Evolutionary conservation across 2,113 vertebrate genomes (phyloP).

Genomic region (Poecilia latipinna): DNA sequence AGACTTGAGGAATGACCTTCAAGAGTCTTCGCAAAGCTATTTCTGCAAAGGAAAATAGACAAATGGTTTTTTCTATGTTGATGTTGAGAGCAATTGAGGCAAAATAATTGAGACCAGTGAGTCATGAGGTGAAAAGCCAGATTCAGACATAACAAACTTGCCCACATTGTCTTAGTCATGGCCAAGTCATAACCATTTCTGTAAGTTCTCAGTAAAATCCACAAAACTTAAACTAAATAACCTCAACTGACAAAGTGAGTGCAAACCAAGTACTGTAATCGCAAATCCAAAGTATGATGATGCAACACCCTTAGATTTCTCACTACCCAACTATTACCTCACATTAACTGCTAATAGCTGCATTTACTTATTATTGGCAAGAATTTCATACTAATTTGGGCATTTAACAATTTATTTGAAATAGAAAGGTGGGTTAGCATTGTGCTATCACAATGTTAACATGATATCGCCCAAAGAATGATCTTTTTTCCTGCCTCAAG

Average conservation of each 20-base stretch:
- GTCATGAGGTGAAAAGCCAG: conserved; percentile 46
- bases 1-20: conserved; percentile 39
- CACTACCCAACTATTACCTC: neutral
- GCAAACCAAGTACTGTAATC: neutral
- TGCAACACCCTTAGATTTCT: neutral
- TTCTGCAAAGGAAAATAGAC: conserved; percentile 44
- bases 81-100: conserved; percentile 26
- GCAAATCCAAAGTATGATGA: neutral
- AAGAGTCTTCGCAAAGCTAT: conserved; percentile 50
- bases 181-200: conserved; percentile 18
- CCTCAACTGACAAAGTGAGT: conserved; percentile 11
- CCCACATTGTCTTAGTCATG: conserved; percentile 35
- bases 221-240: conserved; percentile 11
- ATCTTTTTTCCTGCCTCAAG: neutral
- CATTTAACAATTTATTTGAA: no score
- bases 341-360: no score
- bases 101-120: conserved; percentile 57
- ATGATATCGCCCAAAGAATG: no score
- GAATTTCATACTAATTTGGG: no score
- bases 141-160: conserved; percentile 66
- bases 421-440: no score
- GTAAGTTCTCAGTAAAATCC: conserved; percentile 8
- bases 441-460: no score
- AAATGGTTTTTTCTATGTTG: conserved; percentile 38
- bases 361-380: no score